Evolutionary conservation across 2,797 vertebrate genomes (phyloP).

Genomic region (Peromyscus melanophrys): DNA sequence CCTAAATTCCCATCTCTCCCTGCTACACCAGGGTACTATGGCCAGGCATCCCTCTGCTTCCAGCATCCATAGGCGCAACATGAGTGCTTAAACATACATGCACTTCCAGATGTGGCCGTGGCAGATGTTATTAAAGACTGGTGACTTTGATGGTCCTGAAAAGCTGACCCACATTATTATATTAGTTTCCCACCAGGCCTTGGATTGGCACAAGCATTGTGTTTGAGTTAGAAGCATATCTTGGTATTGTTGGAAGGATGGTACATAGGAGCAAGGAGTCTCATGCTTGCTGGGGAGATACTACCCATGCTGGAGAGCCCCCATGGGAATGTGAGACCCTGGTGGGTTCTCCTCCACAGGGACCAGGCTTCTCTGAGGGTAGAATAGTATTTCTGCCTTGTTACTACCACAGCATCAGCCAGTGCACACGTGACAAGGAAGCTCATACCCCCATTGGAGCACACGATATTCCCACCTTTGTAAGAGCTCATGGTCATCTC

Average conservation of each 20-base stretch:
- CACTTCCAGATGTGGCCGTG: neutral
- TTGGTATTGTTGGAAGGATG: neutral
- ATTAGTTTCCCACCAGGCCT: neutral
- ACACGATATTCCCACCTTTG: neutral
- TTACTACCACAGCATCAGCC: neutral
- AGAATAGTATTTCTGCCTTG: neutral
- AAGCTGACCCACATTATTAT: neutral
- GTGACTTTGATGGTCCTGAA: neutral
- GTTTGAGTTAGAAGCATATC: neutral
- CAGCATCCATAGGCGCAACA: fast-evolving
- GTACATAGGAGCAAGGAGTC: neutral
- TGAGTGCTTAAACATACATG: no score
- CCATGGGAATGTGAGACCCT: neutral
- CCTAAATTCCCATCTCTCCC: neutral
- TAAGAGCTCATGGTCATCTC: neutral
- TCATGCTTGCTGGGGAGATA: no score
- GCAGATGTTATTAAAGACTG: no score
- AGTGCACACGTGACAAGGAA: neutral
- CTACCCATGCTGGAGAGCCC: neutral
- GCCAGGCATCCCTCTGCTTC: neutral
- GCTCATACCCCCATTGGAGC: neutral
- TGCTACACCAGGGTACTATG: fast-evolving
- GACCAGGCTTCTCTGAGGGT: neutral
- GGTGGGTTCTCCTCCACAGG: neutral
- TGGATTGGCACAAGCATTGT: no score